A percentile compares a stretch with the other conserved stretches of the same genome.
Conservation (phyloP, 2,113 vertebrate genomes). For the Hippocampus guttulatus region DNA sequence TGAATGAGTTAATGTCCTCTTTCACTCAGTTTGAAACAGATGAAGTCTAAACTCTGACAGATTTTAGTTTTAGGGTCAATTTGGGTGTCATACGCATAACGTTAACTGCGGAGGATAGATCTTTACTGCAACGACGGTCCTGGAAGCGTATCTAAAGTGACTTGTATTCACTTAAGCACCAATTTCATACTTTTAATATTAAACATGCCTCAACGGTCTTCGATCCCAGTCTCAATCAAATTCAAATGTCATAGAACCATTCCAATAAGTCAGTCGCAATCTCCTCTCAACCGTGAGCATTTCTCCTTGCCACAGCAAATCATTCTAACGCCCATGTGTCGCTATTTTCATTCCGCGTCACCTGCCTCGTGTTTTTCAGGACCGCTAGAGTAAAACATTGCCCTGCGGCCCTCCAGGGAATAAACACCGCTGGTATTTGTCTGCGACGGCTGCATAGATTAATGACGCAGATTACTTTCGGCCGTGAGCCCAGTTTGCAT, state of each 20-base stretch:
- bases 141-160: not conserved
- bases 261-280: not conserved
- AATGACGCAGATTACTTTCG: constrained; percentile 55
- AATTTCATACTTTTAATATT: not conserved
- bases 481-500: constrained; percentile 57
- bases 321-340: constrained; percentile 44
- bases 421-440: constrained; percentile 64
- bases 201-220: too few species aligned
- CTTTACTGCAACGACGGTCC: too few species aligned
- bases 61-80: not conserved
- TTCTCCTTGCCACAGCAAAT: constrained; percentile 47
- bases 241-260: not conserved
- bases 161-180: not conserved
- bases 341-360: constrained; percentile 50
- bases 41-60: not conserved
- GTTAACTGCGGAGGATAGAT: not conserved
- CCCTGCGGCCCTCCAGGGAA: constrained; percentile 49
- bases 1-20: not conserved
- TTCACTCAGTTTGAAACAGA: not conserved
- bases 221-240: not conserved
- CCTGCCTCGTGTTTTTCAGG: constrained; percentile 34
- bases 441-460: constrained; percentile 65
- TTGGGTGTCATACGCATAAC: not conserved
- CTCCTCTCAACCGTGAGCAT: constrained; percentile 30
- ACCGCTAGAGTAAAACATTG: constrained; percentile 49